These are phyloP conservation scores for Oryzaephilus surinamensis DNA, from an alignment of 1,140 invertebrate genomes.

Conservation along the genomic window DNA sequence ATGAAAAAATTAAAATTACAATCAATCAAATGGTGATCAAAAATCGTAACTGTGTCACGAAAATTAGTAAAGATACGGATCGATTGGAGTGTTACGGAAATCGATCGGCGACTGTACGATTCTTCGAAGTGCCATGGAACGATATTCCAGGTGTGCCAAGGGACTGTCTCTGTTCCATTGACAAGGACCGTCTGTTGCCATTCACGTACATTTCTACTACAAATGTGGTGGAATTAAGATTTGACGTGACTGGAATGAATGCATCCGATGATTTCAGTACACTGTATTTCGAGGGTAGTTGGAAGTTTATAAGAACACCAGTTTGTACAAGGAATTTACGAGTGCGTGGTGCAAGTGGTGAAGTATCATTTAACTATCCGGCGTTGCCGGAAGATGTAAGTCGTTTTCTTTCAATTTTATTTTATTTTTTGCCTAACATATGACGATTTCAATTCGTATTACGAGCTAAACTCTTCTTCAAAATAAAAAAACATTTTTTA, in stretches of 20 bases:
- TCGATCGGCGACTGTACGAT: conserved; percentile 41
- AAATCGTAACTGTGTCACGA: conserved; percentile 51
- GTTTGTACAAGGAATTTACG: conserved; percentile 53
- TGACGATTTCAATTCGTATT: no score
- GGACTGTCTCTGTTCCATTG: conserved; percentile 61
- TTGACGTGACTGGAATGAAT: conserved; percentile 70
- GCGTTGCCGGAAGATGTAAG: conserved; percentile 55
- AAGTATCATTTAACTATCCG: conserved; percentile 52
- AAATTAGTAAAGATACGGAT: conserved; percentile 53
- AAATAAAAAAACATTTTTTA: no score
- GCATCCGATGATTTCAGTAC: conserved; percentile 73
- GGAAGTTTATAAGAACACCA: conserved; percentile 65
- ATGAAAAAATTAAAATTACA: conserved; percentile 61
- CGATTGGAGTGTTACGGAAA: conserved; percentile 59
- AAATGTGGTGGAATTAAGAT: conserved; percentile 68
- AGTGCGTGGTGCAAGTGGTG: conserved; percentile 63
- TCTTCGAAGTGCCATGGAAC: conserved; percentile 64
- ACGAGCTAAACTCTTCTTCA: no score
- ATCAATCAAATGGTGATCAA: conserved; percentile 54
- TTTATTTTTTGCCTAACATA: no score
- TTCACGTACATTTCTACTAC: conserved; percentile 68
- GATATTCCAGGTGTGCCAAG: conserved; percentile 51
- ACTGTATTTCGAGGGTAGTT: conserved; percentile 71
- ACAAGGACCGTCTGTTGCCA: conserved; percentile 41
- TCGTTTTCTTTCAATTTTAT: neutral